These are phyloP conservation scores for Serripes groenlandicus DNA, from an alignment of 2,888 invertebrate species.

Conservation along the genomic window DNA sequence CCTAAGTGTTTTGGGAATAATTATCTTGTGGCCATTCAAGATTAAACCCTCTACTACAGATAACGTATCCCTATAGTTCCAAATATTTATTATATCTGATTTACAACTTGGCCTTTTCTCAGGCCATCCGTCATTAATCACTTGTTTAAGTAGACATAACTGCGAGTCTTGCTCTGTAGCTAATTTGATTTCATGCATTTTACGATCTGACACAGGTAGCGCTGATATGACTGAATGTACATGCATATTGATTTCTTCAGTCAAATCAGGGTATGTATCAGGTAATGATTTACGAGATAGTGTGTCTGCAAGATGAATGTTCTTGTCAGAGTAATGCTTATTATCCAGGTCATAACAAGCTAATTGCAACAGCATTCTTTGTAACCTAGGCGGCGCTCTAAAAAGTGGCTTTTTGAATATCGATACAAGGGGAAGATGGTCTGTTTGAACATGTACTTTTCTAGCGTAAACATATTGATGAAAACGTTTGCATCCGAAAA, in stretches of 20 bases:
- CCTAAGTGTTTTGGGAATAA: constrained; percentile 54
- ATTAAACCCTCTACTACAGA: constrained; percentile 25
- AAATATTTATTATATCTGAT: constrained; percentile 17
- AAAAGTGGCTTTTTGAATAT: constrained; percentile 43
- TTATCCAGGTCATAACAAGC: constrained; percentile 49
- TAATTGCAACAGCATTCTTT: constrained; percentile 49
- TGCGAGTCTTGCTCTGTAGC: constrained; percentile 39
- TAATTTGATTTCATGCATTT: constrained; percentile 45
- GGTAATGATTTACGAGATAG: constrained; percentile 38
- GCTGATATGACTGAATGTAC: constrained; percentile 50
- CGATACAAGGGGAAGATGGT: constrained; percentile 51
- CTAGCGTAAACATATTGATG: constrained; percentile 57
- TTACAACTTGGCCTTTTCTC: background rate
- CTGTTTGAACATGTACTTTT: constrained; percentile 53
- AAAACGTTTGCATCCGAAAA: constrained; percentile 56
- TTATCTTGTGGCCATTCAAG: constrained; percentile 34
- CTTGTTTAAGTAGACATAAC: background rate
- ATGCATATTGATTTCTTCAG: constrained; percentile 44
- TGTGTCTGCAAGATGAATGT: constrained; percentile 40
- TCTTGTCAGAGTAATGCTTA: constrained; percentile 20
- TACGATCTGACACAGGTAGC: constrained; percentile 45
- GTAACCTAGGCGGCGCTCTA: constrained; percentile 40
- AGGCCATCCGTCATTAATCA: background rate
- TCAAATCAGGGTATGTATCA: constrained; percentile 40
- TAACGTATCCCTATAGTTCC: constrained; percentile 32